A percentile compares a stretch with the other conserved stretches of the same genome.
phyloP scores from a whole-genome alignment of 2,888 invertebrate genomes.

The Bellardia pandia region DNA sequence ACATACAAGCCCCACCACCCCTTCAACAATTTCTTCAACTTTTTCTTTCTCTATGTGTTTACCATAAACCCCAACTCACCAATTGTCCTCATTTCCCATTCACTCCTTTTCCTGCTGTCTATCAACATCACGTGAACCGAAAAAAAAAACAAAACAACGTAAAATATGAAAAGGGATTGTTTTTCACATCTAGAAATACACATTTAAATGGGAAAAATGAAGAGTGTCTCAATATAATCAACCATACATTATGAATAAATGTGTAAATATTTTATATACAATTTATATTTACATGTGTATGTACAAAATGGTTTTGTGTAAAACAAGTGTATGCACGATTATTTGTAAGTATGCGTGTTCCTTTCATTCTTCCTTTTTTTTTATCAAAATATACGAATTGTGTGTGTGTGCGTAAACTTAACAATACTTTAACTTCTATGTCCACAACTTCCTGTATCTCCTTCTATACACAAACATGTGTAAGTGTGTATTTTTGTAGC shows the following conservation, averaged over 20 bases:
- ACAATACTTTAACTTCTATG: slow-evolving; percentile 59
- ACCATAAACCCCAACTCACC: slow-evolving; percentile 17
- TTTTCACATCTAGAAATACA: slow-evolving; percentile 39
- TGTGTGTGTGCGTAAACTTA: slow-evolving; percentile 38
- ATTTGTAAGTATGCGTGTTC: slow-evolving; percentile 21
- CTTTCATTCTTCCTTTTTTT: neutral
- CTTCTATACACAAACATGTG: neutral
- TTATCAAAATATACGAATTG: slow-evolving; percentile 5
- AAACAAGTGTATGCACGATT: slow-evolving; percentile 17
- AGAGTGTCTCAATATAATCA: slow-evolving; percentile 67
- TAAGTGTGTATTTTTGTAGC: slow-evolving; percentile 1
- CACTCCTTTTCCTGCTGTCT: slow-evolving; percentile 26
- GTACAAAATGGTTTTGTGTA: slow-evolving; percentile 51
- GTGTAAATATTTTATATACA: slow-evolving; percentile 65
- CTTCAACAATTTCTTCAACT: slow-evolving; percentile 26
- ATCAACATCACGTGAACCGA: neutral
- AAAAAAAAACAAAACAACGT: slow-evolving; percentile 10
- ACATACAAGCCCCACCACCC: neutral
- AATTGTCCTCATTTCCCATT: slow-evolving; percentile 1
- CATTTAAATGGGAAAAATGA: slow-evolving; percentile 53
- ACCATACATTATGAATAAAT: slow-evolving; percentile 67
- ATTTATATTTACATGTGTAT: slow-evolving; percentile 53
- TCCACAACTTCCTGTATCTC: slow-evolving; percentile 42
- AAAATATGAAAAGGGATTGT: slow-evolving; percentile 32
- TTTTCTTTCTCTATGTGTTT: slow-evolving; percentile 44